Evolutionary conservation across 2,888 invertebrate genomes (phyloP).

Genomic region (Limenitis camilla): DNA sequence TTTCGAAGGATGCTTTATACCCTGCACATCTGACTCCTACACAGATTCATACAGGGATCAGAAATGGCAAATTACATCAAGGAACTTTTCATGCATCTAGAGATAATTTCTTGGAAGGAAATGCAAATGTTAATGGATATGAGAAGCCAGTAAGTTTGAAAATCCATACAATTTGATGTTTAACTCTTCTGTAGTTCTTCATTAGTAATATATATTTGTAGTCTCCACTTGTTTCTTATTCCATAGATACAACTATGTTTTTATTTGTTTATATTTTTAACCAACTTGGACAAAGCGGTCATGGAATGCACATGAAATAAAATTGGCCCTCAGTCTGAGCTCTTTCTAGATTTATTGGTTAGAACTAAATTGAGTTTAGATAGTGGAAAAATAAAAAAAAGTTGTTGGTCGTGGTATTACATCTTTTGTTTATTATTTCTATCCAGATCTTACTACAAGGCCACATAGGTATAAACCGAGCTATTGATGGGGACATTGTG

Average conservation of each 20-base stretch:
- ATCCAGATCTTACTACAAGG: slow-evolving; percentile 83
- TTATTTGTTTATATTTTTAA: too few relatives aligned
- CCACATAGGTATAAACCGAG: slow-evolving; percentile 88
- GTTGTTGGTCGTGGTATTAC: too few relatives aligned
- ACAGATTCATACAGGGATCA: slow-evolving; percentile 86
- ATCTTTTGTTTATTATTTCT: too few relatives aligned
- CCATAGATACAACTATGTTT: too few relatives aligned
- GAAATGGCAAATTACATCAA: slow-evolving; percentile 82
- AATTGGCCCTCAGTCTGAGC: too few relatives aligned
- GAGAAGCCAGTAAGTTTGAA: slow-evolving; percentile 81
- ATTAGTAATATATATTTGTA: not conserved
- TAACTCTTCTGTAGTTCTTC: not conserved
- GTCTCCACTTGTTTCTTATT: too few relatives aligned
- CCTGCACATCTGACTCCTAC: slow-evolving; percentile 88
- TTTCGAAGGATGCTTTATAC: slow-evolving; percentile 79
- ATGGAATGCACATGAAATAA: too few relatives aligned
- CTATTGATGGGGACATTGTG: slow-evolving; percentile 95
- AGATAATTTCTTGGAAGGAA: slow-evolving; percentile 96
- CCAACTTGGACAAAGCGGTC: too few relatives aligned
- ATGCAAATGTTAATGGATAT: slow-evolving; percentile 84
- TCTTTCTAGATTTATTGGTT: too few relatives aligned
- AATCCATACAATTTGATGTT: not conserved
- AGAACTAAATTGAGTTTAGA: too few relatives aligned
- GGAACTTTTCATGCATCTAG: slow-evolving; percentile 90
- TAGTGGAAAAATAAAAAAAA: too few relatives aligned